Percentiles rank a stretch among this genome's conserved stretches.
Conservation (phyloP, 2,113 vertebrate genomes). For the Erythrolamprus reginae region DNA sequence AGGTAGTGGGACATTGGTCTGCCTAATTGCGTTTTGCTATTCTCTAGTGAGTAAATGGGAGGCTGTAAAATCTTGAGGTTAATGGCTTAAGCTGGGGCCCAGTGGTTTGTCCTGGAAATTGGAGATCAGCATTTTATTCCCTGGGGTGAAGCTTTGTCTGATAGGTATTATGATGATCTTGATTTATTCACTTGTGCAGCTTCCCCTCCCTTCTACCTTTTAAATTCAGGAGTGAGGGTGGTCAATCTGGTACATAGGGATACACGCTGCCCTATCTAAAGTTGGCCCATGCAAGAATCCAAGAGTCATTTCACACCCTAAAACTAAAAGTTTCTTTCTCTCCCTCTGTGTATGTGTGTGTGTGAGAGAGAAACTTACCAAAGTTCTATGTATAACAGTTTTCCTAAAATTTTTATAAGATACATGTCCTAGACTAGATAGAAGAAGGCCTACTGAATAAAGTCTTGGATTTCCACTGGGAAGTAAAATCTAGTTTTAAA, state of each 20-base stretch:
- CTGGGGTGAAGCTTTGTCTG: not conserved
- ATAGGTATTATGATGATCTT: not conserved
- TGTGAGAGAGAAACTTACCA: not conserved
- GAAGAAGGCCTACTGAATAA: not conserved
- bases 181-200: not conserved
- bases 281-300: not conserved
- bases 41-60: not conserved
- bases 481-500: not conserved
- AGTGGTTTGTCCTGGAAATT: not conserved
- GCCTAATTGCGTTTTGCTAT: not conserved
- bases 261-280: not conserved
- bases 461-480: not conserved
- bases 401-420: not conserved
- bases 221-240: not conserved
- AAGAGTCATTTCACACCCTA: not conserved
- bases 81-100: not conserved
- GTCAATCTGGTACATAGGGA: not conserved
- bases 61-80: not conserved
- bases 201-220: not conserved
- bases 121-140: not conserved
- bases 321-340: not conserved
- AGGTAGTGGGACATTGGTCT: slow-evolving; percentile 14
- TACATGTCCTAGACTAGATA: not conserved
- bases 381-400: not conserved
- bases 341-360: no score